phyloP scores from a whole-genome alignment of 2,113 vertebrate genomes.

The Noturus placidus region DNA sequence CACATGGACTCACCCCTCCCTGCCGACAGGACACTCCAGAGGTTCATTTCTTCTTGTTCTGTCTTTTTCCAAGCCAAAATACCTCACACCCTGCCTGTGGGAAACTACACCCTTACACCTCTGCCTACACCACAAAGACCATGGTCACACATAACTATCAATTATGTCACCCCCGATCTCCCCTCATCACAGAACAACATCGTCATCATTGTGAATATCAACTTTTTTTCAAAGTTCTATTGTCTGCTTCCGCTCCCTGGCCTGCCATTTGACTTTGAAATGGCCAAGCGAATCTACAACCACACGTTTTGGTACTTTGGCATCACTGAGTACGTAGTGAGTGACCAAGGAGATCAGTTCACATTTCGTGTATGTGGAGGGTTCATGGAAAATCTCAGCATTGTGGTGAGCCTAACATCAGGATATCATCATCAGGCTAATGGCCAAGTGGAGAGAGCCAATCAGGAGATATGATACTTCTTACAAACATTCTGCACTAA shows the following conservation, averaged over 20 bases:
- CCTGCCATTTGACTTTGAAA: not conserved
- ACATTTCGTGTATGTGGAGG: not conserved
- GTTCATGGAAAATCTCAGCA: not conserved
- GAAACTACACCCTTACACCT: not conserved
- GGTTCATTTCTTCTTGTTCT: not conserved
- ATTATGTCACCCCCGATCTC: no score
- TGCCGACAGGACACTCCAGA: not conserved
- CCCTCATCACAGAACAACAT: no score
- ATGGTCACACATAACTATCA: no score
- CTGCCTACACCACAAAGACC: no score
- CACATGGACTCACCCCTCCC: not conserved
- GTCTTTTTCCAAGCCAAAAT: not conserved
- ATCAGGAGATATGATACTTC: not conserved
- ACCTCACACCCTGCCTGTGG: not conserved
- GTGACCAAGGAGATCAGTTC: not conserved
- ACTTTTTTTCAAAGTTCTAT: not conserved
- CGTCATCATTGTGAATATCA: no score
- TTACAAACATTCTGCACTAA: no score
- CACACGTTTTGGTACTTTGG: no score
- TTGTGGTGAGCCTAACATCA: not conserved
- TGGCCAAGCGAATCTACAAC: not conserved
- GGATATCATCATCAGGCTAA: not conserved
- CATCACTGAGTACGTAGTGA: not conserved
- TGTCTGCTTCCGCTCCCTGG: not conserved
- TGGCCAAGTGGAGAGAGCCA: not conserved